These are phyloP conservation scores for Idris sp. DNA, from an alignment of 1,140 invertebrate species.

Conservation along the genomic window DNA sequence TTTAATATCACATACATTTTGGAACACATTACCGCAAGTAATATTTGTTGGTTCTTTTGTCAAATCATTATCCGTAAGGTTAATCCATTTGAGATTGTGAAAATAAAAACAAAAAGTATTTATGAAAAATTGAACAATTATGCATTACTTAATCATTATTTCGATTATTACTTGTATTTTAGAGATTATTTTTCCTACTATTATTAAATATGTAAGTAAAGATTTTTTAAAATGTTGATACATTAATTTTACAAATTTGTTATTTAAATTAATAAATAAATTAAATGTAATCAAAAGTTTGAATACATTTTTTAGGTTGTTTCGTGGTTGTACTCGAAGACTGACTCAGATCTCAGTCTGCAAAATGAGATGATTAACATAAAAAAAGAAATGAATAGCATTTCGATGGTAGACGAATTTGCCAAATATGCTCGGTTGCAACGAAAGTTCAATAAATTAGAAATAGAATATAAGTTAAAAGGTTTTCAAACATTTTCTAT, in stretches of 20 bases:
- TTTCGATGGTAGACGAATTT: slow-evolving; percentile 81
- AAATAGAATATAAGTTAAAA: slow-evolving; percentile 73
- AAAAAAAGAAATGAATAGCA: slow-evolving; percentile 75
- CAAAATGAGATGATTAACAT: slow-evolving; percentile 70
- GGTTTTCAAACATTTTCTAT: too few relatives aligned
- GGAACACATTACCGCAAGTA: too few relatives aligned
- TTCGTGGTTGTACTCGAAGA: slow-evolving; percentile 55
- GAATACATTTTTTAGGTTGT: slow-evolving; percentile 63
- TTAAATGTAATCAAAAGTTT: slow-evolving; percentile 1
- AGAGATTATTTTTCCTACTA: slow-evolving; percentile 30
- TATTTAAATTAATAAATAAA: too few relatives aligned
- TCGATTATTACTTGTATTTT: slow-evolving; percentile 48
- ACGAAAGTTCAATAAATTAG: slow-evolving; percentile 77
- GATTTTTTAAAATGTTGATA: slow-evolving; percentile 1
- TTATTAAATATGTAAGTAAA: slow-evolving; percentile 54
- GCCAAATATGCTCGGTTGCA: slow-evolving; percentile 80
- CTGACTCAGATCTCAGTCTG: slow-evolving; percentile 55
- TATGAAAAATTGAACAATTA: too few relatives aligned
- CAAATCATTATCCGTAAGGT: too few relatives aligned
- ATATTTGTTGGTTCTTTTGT: too few relatives aligned
- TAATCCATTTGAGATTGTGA: too few relatives aligned
- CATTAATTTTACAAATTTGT: too few relatives aligned
- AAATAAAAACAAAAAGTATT: too few relatives aligned
- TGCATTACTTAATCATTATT: slow-evolving; percentile 48
- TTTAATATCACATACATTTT: too few relatives aligned